Evolutionary conservation across 2,113 vertebrate species (phyloP).

Genomic region (Phyllostomus discolor): DNA sequence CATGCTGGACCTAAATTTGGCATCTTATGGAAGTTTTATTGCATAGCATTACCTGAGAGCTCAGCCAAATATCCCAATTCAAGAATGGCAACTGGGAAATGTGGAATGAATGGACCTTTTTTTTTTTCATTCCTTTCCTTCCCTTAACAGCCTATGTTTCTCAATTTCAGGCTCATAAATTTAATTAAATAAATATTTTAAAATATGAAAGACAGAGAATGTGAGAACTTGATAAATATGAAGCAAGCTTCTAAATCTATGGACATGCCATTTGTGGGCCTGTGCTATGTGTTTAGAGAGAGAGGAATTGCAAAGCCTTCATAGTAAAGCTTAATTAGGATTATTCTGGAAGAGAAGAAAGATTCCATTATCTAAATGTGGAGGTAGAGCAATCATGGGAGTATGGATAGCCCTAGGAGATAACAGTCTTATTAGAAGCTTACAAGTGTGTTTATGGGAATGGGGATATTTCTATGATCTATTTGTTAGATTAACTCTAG

Average conservation of each 20-base stretch:
- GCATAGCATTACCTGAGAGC: conserved; percentile 74
- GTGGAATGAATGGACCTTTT: conserved; percentile 74
- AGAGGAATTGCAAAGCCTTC: not conserved
- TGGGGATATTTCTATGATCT: not conserved
- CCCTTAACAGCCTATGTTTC: conserved; percentile 67
- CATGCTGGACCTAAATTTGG: conserved; percentile 76
- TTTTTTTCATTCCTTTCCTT: conserved; percentile 52
- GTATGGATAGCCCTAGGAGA: not conserved
- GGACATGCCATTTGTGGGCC: not conserved
- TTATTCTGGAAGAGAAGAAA: not conserved
- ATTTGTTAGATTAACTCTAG: not conserved
- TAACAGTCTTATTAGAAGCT: not conserved
- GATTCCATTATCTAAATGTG: not conserved
- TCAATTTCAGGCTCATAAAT: conserved; percentile 77
- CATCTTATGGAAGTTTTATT: conserved; percentile 78
- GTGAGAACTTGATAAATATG: conserved; percentile 55
- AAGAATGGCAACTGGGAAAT: conserved; percentile 76
- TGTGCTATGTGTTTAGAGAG: not conserved
- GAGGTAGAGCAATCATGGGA: not conserved
- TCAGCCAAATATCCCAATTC: conserved; percentile 69
- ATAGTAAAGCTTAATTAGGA: not conserved
- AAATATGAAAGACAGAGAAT: conserved; percentile 50
- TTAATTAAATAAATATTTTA: conserved; percentile 73
- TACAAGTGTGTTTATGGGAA: not conserved
- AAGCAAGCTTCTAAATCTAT: conserved; percentile 29